Evolutionary conservation across 2,888 invertebrate genomes (phyloP).

Genomic region (Torymus tubicola): DNA sequence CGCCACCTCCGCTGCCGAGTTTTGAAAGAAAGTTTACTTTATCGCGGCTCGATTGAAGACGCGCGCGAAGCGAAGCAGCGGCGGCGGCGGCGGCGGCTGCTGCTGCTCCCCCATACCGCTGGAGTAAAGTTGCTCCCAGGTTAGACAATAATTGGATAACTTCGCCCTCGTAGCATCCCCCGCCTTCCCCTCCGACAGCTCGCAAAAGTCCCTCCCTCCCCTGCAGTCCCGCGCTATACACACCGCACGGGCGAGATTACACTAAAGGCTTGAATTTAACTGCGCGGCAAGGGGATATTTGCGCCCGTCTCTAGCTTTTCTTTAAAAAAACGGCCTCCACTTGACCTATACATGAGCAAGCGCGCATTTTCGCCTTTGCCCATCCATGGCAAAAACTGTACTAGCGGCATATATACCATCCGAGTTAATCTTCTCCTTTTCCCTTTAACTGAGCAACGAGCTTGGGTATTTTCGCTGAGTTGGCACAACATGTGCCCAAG

Average conservation of each 20-base stretch:
- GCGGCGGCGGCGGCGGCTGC: slow-evolving; percentile 57
- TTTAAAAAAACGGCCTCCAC: too few species aligned
- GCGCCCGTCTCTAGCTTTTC: not conserved
- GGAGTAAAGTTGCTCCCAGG: slow-evolving; percentile 72
- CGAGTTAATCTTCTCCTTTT: slow-evolving; percentile 60
- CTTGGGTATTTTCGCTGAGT: slow-evolving; percentile 71
- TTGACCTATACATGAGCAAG: too few species aligned
- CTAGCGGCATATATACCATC: not conserved
- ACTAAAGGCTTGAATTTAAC: slow-evolving; percentile 68
- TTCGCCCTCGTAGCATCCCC: slow-evolving; percentile 70
- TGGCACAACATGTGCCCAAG: slow-evolving; percentile 75
- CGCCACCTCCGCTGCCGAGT: slow-evolving; percentile 59
- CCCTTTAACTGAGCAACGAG: slow-evolving; percentile 56
- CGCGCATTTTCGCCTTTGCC: too few species aligned
- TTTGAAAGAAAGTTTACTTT: slow-evolving; percentile 75
- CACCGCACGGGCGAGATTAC: slow-evolving; percentile 62
- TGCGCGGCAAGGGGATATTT: slow-evolving; percentile 9
- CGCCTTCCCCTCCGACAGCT: slow-evolving; percentile 60
- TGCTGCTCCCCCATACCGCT: slow-evolving; percentile 53
- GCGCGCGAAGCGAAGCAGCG: slow-evolving; percentile 56
- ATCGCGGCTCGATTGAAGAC: slow-evolving; percentile 68
- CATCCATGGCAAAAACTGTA: too few species aligned
- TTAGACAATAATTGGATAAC: slow-evolving; percentile 77
- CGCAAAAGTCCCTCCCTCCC: slow-evolving; percentile 38
- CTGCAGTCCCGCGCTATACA: too few species aligned